Base-by-base conservation (phyloP, 2,797 vertebrate species). In the Dromococcyx pavoninus region DNA sequence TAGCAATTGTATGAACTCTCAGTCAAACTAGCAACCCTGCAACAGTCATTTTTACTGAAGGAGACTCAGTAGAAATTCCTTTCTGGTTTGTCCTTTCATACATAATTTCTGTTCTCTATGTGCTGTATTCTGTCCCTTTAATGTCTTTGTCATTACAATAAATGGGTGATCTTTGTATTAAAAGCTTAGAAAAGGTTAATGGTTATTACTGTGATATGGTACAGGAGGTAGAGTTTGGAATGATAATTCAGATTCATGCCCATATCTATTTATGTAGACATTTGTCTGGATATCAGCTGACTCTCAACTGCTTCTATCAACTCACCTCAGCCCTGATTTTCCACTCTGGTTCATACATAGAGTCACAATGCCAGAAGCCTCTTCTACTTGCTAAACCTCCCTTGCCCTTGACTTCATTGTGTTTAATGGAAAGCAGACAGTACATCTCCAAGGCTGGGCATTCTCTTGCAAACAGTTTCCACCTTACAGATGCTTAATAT, bases 111-210 rank as follows among this genome's bases (percentile, higher is more conserved):
- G 25, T n/a, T 79, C 84, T 92, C 95, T 92, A 90, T 44, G 46
- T 73, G 81, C 61, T 80, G 27, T 35, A 39, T 80, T 94, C 33
- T 58, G 41, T 90, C 50, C 44, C 64, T 70, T 48, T 53, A 58
- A 93, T 89, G 39, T 24, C 78, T 91, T 92, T 89, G 75, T 58
- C 41, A 54, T 95, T 91, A 82, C 3, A 2, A 82, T 76, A 62
- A 86, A 85, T 3, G 6, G 46, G 62, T 0, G 32, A 88, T 88
- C 85, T 88, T 88, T 89, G 85, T 88, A 89, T 78, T 80, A 76
- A 86, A 85, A 64, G 69, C 91, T 66, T 78, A 86, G 56, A 66
- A 95, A 95, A 95, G 85, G 78, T 94, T 97, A 95, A 95, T 88
- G 76, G 56, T 91, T 95, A 93, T 93, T 94, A 69, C 91, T 88